These are phyloP conservation scores for Halyomorpha halys DNA, from an alignment of 1,140 invertebrate species.

Conservation along the genomic window DNA sequence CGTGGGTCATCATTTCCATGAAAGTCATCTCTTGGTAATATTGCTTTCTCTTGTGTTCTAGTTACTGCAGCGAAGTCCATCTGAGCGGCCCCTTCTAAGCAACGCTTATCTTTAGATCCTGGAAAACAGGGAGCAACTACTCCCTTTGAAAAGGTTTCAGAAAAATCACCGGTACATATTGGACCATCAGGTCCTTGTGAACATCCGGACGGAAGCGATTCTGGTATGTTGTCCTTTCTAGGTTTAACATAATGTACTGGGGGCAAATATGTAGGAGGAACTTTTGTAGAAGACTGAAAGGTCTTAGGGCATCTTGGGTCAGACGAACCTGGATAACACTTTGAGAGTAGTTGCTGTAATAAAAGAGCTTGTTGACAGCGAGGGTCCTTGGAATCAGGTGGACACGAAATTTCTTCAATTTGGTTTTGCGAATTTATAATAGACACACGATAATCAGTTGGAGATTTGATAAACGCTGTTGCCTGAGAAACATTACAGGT, in stretches of 20 bases:
- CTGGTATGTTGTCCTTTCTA: neutral
- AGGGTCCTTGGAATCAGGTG: conserved; percentile 35
- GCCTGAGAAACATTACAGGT: conserved; percentile 34
- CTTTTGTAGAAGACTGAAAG: conserved; percentile 25
- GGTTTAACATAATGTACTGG: conserved; percentile 11
- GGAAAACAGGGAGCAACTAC: conserved; percentile 30
- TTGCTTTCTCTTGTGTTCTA: neutral
- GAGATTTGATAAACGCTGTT: conserved; percentile 19
- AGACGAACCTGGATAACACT: conserved; percentile 31
- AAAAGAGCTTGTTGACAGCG: conserved; percentile 33
- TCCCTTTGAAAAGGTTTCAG: conserved; percentile 11
- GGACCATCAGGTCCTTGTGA: conserved; percentile 33
- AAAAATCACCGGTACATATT: conserved; percentile 28
- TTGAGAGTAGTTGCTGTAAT: conserved; percentile 2
- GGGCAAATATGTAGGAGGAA: conserved; percentile 22
- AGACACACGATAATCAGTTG: conserved; percentile 4
- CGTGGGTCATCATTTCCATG: conserved; percentile 34
- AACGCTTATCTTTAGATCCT: conserved; percentile 31
- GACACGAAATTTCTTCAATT: conserved; percentile 28
- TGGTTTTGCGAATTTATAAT: neutral
- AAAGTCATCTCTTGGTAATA: conserved; percentile 26
- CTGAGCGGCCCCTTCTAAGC: conserved; percentile 32
- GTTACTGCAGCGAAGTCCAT: conserved; percentile 28
- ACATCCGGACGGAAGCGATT: conserved; percentile 16
- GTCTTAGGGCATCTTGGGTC: conserved; percentile 35